Base-by-base conservation (phyloP, 2,797 vertebrate species). In the Alectoris magna region DNA sequence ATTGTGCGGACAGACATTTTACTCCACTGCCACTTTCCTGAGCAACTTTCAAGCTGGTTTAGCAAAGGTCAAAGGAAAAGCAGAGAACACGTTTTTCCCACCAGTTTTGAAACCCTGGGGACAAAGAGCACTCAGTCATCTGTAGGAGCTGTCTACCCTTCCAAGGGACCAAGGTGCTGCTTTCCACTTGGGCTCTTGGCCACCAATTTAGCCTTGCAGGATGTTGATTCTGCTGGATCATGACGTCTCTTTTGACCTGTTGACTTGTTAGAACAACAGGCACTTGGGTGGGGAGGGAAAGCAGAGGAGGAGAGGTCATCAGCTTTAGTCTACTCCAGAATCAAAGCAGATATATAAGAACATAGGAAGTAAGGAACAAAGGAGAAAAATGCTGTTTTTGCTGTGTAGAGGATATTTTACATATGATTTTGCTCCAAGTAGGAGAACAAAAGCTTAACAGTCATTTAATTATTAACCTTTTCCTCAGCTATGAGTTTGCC, bases 181-280 rank as follows among this genome's bases (percentile, higher is more conserved):
- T 75, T 77, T 92, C 75, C 75, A 87, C 38, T 34, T 68, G 71
- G 66, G 58, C 70, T 79, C 46, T 48, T 3, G 2, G 53, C 78
- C 44, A 15, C 60, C 59, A 10, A 55, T 64, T 48, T 53, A 58
- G 27, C 60, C 67, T 81, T 36, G 63, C 43, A 70, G 71, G 83
- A 81, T 93, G 91, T 88, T 95, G 95, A 84, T 87, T 93, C 90
- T 84, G 48, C 27, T 68, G 77, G 60, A 74, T 84, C 68, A 63
- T 86, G 75, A 88, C 0, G 7, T 39, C 43, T 88, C 86, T 87
- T 89, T 80, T 71, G 82, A 91, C 49, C 59, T 85, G 79, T 55
- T 91, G 78, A 26, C 49, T 89, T 80, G 13, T 74, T 90, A 60
- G 10, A 70, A 43, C n/a, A 63, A 71, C 71, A 90, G 74, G 77